Conservation (phyloP, 2,888 invertebrate species). For the Salticus scenicus region DNA sequence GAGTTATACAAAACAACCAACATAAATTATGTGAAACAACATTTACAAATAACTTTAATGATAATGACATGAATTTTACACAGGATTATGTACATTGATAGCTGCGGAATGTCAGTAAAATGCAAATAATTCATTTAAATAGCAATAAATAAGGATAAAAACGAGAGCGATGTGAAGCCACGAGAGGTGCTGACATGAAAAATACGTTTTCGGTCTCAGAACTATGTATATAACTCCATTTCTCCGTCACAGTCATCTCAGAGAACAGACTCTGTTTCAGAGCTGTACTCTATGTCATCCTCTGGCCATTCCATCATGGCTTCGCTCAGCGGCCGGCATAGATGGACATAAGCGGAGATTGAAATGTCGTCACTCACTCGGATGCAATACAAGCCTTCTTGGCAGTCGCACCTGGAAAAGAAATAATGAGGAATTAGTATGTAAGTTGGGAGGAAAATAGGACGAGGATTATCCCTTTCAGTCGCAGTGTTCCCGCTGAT, state of each 20-base stretch:
- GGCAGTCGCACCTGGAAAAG: conserved; percentile 51
- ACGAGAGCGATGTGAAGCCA: conserved; percentile 40
- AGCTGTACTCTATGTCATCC: conserved; percentile 17
- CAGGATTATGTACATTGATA: conserved; percentile 52
- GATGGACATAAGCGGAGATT: conserved; percentile 62
- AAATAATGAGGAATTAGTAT: neutral
- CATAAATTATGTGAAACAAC: neutral
- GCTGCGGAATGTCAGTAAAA: conserved; percentile 39
- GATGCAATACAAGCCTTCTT: conserved; percentile 42
- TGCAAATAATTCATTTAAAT: conserved; percentile 54
- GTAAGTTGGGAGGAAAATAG: neutral
- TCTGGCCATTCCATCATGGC: conserved; percentile 45
- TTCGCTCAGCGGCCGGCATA: conserved; percentile 44
- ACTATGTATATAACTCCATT: no score
- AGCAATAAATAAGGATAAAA: conserved; percentile 45
- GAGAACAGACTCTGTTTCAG: neutral
- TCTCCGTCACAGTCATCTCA: conserved; percentile 1
- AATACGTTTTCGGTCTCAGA: conserved; percentile 40
- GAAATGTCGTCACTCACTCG: conserved; percentile 57
- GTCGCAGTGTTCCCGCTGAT: no score
- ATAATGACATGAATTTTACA: conserved; percentile 58
- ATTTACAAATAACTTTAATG: conserved; percentile 58
- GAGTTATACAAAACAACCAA: no score
- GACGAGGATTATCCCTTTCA: neutral
- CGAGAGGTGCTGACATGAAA: conserved; percentile 46